Evolutionary conservation across 2,888 invertebrate genomes (phyloP).

Genomic region (Drosophila acutilabella): DNA sequence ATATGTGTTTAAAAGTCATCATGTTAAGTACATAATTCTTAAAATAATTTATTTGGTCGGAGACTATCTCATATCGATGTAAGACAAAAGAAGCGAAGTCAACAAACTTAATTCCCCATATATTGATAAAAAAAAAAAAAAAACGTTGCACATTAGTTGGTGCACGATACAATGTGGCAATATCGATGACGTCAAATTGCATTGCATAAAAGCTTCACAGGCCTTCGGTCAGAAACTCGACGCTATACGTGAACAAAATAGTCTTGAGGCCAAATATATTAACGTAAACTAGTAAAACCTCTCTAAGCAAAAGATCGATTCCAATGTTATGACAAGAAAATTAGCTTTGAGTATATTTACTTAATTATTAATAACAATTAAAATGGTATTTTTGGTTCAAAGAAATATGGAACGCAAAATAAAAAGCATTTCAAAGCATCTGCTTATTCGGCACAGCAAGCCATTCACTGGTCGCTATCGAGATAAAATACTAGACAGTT

Average conservation of each 20-base stretch:
- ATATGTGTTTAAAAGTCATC: too few relatives aligned
- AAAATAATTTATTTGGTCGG: too few relatives aligned
- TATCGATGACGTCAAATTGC: constrained; percentile 50
- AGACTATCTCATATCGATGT: too few relatives aligned
- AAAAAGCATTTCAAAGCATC: not conserved
- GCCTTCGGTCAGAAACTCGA: constrained; percentile 59
- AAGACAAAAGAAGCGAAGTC: constrained; percentile 19
- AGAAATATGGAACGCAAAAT: not conserved
- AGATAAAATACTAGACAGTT: constrained; percentile 1
- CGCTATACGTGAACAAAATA: constrained; percentile 59
- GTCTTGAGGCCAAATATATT: constrained; percentile 37
- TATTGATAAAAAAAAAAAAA: constrained; percentile 35
- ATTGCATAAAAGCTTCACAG: constrained; percentile 28
- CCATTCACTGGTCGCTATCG: not conserved
- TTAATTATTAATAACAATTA: not conserved
- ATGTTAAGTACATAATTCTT: too few relatives aligned
- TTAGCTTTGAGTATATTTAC: not conserved
- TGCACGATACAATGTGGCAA: constrained; percentile 19
- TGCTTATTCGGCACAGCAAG: not conserved
- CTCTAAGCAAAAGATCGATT: constrained; percentile 20
- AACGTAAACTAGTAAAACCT: constrained; percentile 31
- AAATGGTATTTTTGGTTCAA: not conserved
- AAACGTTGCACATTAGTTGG: constrained; percentile 33
- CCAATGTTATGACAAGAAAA: not conserved
- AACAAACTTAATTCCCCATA: not conserved